Evolutionary conservation across 2,113 vertebrate genomes (phyloP), one percentile per base, ranked within the genome.

Genomic region (Aphyosemion australe): DNA sequence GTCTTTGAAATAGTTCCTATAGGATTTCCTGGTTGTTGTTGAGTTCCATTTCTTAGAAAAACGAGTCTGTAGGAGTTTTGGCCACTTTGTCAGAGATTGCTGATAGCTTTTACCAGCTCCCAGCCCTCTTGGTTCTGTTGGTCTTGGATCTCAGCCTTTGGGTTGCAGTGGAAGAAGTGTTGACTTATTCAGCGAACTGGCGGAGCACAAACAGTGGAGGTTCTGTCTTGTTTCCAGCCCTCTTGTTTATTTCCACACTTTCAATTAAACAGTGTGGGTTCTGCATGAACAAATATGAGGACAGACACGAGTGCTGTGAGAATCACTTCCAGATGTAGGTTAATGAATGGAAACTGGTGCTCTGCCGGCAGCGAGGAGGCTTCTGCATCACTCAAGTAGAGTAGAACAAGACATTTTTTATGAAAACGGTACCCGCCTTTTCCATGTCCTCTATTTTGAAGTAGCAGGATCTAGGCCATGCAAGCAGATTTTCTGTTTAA

Each of bases 241-340:
- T 48, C 72, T 61, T 87, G 85, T 88, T 89, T 90, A 75, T 87
- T 87, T 77, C 76, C 69, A 74, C 61, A 57, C 63, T 72, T 56
- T 52, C 43, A n/a, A 84, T 84, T 77, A 78, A 87, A 87, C 79
- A 73, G 59, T 66, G 46, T 18, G 41, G 72, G 69, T 77, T 84
- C 53, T 75, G 80, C 70, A 65, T 78, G 69, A 83, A 83, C 66
- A 76, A 79, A 86, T 70, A 69, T 41, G 48, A 48, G 59, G 34
- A 51, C 14, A 12, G 54, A 72, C 15, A 54, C 56, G 70, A 80
- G 76, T 47, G 41, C 70, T 61, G 71, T 34, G 46, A n/a, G 57
- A 59, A 88, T 89, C 77, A 79, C 86, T 89, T 89, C 85, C 89
- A 86, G 77, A 88, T 83, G 80, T 87, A 80, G 79, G 68, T 79